These are phyloP conservation scores for Chelonia mydas DNA, from an alignment of 2,797 vertebrate species.

Conservation along the genomic window DNA sequence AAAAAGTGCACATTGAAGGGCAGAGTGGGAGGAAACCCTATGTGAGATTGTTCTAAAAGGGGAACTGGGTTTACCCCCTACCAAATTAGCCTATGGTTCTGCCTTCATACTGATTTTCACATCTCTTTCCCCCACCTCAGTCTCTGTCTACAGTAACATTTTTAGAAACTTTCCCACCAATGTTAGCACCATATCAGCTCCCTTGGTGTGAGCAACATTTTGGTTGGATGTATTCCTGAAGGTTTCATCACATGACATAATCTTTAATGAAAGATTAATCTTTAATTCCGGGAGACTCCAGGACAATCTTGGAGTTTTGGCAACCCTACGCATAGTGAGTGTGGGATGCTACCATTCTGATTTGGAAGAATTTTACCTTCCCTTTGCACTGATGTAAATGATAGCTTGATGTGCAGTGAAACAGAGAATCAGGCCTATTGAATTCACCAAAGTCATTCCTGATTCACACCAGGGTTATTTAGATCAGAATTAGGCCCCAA, in stretches of 20 bases:
- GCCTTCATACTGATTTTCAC: not conserved
- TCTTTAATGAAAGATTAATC: no score
- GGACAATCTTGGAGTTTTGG: no score
- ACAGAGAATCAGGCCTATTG: not conserved
- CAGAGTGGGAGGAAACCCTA: not conserved
- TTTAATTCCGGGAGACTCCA: no score
- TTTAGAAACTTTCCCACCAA: not conserved
- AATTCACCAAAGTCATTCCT: not conserved
- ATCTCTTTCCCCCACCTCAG: not conserved
- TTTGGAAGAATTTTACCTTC: not conserved
- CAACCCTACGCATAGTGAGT: not conserved
- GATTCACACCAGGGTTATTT: not conserved
- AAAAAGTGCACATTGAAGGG: not conserved
- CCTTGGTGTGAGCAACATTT: not conserved
- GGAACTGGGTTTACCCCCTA: not conserved
- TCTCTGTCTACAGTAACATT: not conserved
- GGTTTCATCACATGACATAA: no score
- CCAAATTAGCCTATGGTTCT: not conserved
- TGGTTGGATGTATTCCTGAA: no score
- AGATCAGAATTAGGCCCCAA: not conserved
- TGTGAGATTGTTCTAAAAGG: not conserved
- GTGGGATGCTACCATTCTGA: not conserved
- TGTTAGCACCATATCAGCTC: not conserved
- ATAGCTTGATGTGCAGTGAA: not conserved
- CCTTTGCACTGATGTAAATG: not conserved